A percentile compares a stretch with the other conserved stretches of the same genome.
These are phyloP conservation scores for Carassius auratus DNA, from an alignment of 2,113 vertebrate species.

Conservation along the genomic window DNA sequence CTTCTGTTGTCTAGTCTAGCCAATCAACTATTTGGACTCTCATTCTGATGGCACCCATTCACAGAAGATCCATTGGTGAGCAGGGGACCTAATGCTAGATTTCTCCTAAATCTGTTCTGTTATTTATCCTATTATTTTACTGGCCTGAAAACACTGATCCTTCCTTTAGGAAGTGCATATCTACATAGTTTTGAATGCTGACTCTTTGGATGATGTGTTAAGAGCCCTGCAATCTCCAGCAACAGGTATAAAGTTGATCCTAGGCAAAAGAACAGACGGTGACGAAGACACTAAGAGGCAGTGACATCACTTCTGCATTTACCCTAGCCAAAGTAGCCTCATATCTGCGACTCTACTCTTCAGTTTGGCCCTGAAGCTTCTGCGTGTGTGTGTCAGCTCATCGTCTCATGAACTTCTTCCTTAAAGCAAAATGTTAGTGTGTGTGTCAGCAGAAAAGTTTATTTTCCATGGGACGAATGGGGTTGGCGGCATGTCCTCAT, in stretches of 20 bases:
- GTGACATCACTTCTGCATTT: neutral
- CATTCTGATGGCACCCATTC: neutral
- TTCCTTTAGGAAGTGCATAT: neutral
- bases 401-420: neutral
- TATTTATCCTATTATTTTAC: too few species aligned
- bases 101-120: too few species aligned
- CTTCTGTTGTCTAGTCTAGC: neutral
- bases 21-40: neutral
- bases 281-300: neutral
- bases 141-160: neutral
- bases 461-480: constrained; percentile 7
- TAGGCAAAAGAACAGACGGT: neutral
- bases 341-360: neutral
- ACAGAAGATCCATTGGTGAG: neutral
- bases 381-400: neutral
- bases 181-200: neutral
- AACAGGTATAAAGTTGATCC: neutral
- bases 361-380: neutral
- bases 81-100: too few species aligned
- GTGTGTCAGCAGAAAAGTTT: neutral
- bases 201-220: too few species aligned
- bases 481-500: neutral
- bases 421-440: neutral
- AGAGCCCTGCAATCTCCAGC: neutral
- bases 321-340: neutral